Evolutionary conservation across 2,113 vertebrate species (phyloP).

Genomic region (Melanotaenia duboulayi): DNA sequence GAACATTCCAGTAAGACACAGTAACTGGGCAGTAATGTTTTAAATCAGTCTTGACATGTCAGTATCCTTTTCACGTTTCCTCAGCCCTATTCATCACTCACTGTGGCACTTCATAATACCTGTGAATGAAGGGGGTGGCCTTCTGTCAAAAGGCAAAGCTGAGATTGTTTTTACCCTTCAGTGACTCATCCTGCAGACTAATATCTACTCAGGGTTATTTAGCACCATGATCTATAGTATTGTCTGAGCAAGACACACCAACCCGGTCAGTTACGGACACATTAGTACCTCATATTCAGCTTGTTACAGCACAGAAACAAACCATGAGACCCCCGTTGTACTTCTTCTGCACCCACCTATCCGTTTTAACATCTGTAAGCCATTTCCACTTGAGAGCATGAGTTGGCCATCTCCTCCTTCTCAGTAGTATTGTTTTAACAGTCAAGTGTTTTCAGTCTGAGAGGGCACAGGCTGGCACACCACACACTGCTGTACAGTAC

Average conservation of each 20-base stretch:
- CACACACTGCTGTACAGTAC: constrained; percentile 32
- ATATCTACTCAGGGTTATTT: constrained; percentile 2
- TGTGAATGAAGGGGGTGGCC: constrained; percentile 51
- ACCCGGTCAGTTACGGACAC: constrained; percentile 18
- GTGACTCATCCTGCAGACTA: constrained; percentile 12
- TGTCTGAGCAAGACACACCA: constrained; percentile 11
- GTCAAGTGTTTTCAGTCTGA: constrained; percentile 73
- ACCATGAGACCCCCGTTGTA: constrained; percentile 19
- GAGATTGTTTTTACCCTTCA: constrained; percentile 21
- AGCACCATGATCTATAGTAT: neutral
- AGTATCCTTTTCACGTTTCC: constrained; percentile 69
- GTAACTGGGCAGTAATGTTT: constrained; percentile 68
- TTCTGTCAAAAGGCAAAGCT: constrained; percentile 31
- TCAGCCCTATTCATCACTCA: constrained; percentile 66
- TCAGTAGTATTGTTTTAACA: constrained; percentile 77
- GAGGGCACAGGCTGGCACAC: constrained; percentile 69
- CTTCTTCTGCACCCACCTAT: constrained; percentile 56
- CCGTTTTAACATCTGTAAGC: constrained; percentile 73
- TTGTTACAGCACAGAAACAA: constrained; percentile 37
- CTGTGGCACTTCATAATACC: constrained; percentile 59
- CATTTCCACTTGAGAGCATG: constrained; percentile 71
- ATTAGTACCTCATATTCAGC: constrained; percentile 23
- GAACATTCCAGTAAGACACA: constrained; percentile 65
- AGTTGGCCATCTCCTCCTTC: constrained; percentile 67
- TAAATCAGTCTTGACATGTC: constrained; percentile 73